These are phyloP conservation scores for Erythrolamprus reginae DNA, from an alignment of 2,113 vertebrate genomes.

Conservation along the genomic window DNA sequence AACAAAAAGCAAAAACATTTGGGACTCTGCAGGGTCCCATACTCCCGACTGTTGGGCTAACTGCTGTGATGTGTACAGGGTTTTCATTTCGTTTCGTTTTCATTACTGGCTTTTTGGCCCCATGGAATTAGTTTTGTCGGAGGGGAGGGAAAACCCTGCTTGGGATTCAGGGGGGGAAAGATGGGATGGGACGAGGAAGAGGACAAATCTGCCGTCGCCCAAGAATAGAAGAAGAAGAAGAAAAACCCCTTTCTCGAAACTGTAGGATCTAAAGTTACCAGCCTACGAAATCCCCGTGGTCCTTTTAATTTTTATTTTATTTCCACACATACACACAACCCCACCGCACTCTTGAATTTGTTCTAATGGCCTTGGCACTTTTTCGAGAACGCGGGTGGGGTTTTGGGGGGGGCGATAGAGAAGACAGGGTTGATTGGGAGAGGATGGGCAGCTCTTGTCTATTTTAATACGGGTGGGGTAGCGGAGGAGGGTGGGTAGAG, in stretches of 20 bases:
- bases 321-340: no score
- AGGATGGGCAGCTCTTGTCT: background rate
- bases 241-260: background rate
- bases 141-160: background rate
- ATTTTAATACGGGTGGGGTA: background rate
- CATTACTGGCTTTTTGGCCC: constrained; percentile 49
- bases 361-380: constrained; percentile 29
- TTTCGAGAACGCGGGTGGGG: background rate
- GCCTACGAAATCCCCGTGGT: background rate
- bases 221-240: background rate
- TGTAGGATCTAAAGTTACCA: background rate
- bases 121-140: constrained; percentile 54
- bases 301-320: constrained; percentile 31
- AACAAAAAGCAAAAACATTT: background rate
- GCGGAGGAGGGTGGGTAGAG: no score
- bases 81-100: background rate
- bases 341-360: no score
- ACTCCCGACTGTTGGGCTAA: constrained; percentile 39
- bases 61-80: constrained; percentile 36
- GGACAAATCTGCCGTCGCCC: background rate
- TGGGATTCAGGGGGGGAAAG: background rate
- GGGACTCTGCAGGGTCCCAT: constrained; percentile 44
- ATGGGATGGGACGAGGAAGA: background rate
- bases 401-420: no score
- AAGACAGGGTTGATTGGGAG: background rate